Conservation (phyloP, 2,113 vertebrate genomes). For the Phasianus colchicus region DNA sequence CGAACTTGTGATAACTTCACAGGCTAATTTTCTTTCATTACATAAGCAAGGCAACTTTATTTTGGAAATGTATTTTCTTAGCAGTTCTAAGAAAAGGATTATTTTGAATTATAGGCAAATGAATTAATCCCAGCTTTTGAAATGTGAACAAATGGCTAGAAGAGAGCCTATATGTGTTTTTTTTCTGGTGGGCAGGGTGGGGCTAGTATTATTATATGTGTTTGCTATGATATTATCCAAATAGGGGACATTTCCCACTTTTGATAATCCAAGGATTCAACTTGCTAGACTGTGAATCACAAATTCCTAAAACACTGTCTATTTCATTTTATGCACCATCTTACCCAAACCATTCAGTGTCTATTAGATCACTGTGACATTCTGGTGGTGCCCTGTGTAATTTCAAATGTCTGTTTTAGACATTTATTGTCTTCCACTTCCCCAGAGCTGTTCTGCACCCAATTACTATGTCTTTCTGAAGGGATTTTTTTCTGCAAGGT, state of each 20-base stretch:
- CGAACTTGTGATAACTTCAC: not conserved
- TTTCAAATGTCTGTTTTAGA: not conserved
- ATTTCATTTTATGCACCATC: not conserved
- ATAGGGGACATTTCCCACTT: not conserved
- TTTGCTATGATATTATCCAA: not conserved
- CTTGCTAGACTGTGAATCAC: not conserved
- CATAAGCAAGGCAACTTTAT: not conserved
- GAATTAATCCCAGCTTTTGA: conserved; percentile 32
- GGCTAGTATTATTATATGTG: not conserved
- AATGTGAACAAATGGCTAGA: not conserved
- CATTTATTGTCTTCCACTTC: not conserved
- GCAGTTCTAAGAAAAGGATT: not conserved
- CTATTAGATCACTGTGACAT: not conserved
- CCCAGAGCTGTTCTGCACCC: not conserved
- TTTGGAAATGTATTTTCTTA: not conserved
- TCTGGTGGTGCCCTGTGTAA: not conserved
- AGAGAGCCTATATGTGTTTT: not conserved
- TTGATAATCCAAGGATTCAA: not conserved
- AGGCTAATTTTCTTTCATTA: not conserved
- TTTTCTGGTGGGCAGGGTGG: not conserved
- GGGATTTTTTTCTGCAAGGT: not conserved
- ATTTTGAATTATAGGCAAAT: conserved; percentile 7
- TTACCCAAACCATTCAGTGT: not conserved
- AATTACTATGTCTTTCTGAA: not conserved
- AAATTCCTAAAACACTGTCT: not conserved